These are phyloP conservation scores for Apodemia hepburni DNA, from an alignment of 2,888 invertebrate genomes.

Conservation along the genomic window DNA sequence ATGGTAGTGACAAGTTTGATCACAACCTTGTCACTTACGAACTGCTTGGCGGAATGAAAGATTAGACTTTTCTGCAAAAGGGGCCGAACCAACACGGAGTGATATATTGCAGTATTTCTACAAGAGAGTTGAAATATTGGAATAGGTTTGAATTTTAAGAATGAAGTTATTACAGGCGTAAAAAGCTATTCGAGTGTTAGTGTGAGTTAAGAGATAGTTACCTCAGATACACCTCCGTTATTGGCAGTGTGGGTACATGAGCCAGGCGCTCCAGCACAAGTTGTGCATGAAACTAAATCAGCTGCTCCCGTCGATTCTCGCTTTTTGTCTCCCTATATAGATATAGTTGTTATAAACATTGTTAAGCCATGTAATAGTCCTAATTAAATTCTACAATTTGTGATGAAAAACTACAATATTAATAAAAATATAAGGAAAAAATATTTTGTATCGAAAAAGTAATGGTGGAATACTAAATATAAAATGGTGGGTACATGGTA, in stretches of 20 bases:
- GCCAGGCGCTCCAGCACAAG: constrained; percentile 86
- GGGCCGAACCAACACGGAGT: too few relatives aligned
- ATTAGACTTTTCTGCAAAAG: too few relatives aligned
- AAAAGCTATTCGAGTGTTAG: constrained; percentile 22
- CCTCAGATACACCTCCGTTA: constrained; percentile 93
- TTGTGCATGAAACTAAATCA: constrained; percentile 91
- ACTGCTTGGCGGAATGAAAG: too few relatives aligned
- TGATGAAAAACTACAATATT: not conserved
- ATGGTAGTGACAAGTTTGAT: too few relatives aligned
- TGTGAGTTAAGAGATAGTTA: constrained; percentile 51
- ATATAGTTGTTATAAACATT: not conserved
- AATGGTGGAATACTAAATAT: not conserved
- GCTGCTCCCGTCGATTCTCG: constrained; percentile 88
- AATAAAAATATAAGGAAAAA: not conserved
- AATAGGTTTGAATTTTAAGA: not conserved
- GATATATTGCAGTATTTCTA: not conserved
- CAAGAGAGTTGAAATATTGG: not conserved
- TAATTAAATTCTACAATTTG: not conserved
- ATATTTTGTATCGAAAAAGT: not conserved
- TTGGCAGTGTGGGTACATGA: constrained; percentile 93
- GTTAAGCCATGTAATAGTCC: too few relatives aligned
- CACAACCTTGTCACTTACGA: too few relatives aligned
- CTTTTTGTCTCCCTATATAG: constrained; percentile 89
- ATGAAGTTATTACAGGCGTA: constrained; percentile 12
- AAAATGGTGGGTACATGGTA: not conserved